Percentiles rank a stretch among this genome's conserved stretches.
phyloP scores from a whole-genome alignment of 2,888 invertebrate species.

The Sisyra terminalis region DNA sequence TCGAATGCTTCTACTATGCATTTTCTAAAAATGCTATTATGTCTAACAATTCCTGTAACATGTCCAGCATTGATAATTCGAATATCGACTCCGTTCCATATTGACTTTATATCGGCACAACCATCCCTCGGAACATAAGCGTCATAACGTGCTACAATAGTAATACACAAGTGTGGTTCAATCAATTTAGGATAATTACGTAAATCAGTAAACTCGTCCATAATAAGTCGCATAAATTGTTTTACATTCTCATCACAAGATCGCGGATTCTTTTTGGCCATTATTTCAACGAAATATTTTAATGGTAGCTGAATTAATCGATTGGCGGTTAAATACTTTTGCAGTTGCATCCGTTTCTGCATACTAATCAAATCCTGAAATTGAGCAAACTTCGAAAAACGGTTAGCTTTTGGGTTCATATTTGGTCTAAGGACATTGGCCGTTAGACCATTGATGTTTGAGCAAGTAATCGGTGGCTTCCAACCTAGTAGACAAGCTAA shows the following conservation, averaged over 20 bases:
- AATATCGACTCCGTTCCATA: conserved; percentile 88
- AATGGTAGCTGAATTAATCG: neutral
- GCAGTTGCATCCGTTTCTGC: too few relatives aligned
- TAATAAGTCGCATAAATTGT: conserved; percentile 91
- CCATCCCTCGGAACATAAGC: conserved; percentile 82
- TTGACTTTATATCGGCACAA: conserved; percentile 62
- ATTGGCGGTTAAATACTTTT: neutral
- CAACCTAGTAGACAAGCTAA: conserved; percentile 26
- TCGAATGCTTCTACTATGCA: too few relatives aligned
- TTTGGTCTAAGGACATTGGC: too few relatives aligned
- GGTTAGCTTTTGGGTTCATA: too few relatives aligned
- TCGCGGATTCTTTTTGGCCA: neutral
- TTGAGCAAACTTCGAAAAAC: too few relatives aligned
- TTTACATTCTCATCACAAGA: conserved; percentile 56
- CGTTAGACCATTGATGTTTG: too few relatives aligned
- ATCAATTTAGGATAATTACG: conserved; percentile 78
- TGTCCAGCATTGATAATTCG: conserved; percentile 81
- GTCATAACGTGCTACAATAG: conserved; percentile 78
- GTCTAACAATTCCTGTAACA: conserved; percentile 73
- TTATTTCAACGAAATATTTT: neutral
- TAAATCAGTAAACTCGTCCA: conserved; percentile 98
- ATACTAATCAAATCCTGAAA: too few relatives aligned
- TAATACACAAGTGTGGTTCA: conserved; percentile 80
- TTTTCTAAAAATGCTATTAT: conserved; percentile 57
- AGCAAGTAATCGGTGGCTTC: conserved; percentile 37